Evolutionary conservation across 2,888 invertebrate genomes (phyloP).

Genomic region (Danaus chrysippus): DNA sequence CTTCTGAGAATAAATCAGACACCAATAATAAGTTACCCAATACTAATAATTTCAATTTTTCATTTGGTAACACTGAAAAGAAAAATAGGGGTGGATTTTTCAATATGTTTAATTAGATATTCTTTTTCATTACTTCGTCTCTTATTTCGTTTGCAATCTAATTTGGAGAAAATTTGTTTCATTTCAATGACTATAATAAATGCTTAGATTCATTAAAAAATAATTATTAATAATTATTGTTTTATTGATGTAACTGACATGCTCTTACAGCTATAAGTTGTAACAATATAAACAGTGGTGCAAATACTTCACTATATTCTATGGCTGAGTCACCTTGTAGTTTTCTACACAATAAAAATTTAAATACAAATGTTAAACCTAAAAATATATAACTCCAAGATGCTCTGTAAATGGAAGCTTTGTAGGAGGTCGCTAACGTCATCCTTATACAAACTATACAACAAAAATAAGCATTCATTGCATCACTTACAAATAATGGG

Average conservation of each 20-base stretch:
- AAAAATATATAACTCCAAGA: conserved; percentile 92
- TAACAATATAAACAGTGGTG: conserved; percentile 93
- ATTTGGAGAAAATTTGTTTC: too few species aligned
- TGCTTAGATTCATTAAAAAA: too few species aligned
- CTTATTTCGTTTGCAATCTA: background rate
- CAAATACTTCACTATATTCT: conserved; percentile 95
- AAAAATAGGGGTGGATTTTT: conserved; percentile 61
- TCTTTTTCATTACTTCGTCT: background rate
- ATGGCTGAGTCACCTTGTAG: conserved; percentile 88
- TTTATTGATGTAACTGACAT: conserved; percentile 87
- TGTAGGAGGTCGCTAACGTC: conserved; percentile 88
- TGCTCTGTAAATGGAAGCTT: conserved; percentile 87
- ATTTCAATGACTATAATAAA: too few species aligned
- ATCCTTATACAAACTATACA: conserved; percentile 96
- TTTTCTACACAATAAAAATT: conserved; percentile 93
- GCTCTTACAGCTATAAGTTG: conserved; percentile 95
- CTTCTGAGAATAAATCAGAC: conserved; percentile 42
- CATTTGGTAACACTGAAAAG: conserved; percentile 60
- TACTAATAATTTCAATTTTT: conserved; percentile 55
- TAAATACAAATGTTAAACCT: conserved; percentile 92
- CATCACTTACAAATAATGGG: conserved; percentile 95
- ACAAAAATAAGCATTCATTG: conserved; percentile 95
- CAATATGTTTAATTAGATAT: conserved; percentile 57
- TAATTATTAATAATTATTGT: conserved; percentile 15
- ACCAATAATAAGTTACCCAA: conserved; percentile 39